Evolutionary conservation across 1,140 invertebrate species (phyloP), one percentile per base, ranked within the genome.

Genomic region (Sarcophaga peregrina): DNA sequence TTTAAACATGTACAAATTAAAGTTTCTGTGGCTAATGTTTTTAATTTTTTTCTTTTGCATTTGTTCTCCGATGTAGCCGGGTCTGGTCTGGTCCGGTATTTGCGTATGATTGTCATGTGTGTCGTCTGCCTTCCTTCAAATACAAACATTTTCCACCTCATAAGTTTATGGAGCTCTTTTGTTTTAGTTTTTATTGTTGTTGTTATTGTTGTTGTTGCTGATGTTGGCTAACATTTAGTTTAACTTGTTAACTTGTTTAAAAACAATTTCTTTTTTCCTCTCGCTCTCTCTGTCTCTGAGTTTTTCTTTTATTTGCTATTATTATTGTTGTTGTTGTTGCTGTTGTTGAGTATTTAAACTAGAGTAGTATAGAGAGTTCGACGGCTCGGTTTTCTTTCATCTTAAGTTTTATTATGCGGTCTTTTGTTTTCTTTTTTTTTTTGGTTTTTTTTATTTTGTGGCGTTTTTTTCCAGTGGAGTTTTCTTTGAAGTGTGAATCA

Each of bases 401-500:
- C 54, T 81, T 62, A 25, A 58, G 78, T 45, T 58, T 62, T 62
- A 81, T 62, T 54, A 58, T 81, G 50, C 52, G 45, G 78, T 17
- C 50, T n/a, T 17, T 47, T 46, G 17, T 62, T 46, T 46, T 45
- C 46, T 47, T 80, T 47, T 80, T 15, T 78, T 45, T 78, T 5
- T 52, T 45, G 11, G 8, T 76, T n/a, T 76, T 8, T 25, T 8
- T 11, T 25, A 46, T 45, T 8, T 13, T 50, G 11, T 45, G 74
- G n/a, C 74, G 25, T 25, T 47, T 46, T 15, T 76, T 47, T 76
- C n/a, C 10, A 13, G 25, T 37, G 15, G 73, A 46, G 5, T 76
- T 58, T 76, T n/a, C 74, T 76, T 76, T 76, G 74, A 76, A 76
- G 74, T 76, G 74, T 76, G 74, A 76, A 76, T 76, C 74, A 76